Percentiles rank a stretch among this genome's conserved stretches.
Evolutionary conservation across 37 sponge, comb jelly and placozoan genomes (phyloP).

Genomic region (Petrosia ficiformis): DNA sequence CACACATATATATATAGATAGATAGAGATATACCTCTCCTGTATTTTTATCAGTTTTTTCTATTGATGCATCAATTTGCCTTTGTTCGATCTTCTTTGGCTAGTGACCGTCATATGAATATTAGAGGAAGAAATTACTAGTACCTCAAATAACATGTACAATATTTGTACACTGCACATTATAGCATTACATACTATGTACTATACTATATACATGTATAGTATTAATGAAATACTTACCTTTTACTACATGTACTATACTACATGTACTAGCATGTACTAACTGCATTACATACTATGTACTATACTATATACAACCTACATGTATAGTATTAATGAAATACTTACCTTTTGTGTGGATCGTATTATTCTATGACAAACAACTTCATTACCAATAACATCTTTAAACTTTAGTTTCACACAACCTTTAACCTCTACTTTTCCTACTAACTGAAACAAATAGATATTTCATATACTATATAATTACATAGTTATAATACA

Average conservation of each 20-base stretch:
- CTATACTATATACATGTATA: too few relatives aligned
- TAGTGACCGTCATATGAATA: background rate
- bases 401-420: slow-evolving; percentile 85
- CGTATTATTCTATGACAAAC: slow-evolving; percentile 67
- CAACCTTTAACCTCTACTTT: slow-evolving; percentile 76
- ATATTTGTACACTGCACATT: too few relatives aligned
- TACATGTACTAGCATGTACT: too few relatives aligned
- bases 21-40: slow-evolving; percentile 5
- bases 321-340: slow-evolving; percentile 23
- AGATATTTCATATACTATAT: background rate
- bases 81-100: slow-evolving; percentile 67
- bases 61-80: slow-evolving; percentile 83
- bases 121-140: background rate
- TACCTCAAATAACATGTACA: too few relatives aligned
- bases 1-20: background rate
- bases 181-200: too few relatives aligned
- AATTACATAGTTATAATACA: background rate
- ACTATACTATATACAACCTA: background rate
- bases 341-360: slow-evolving; percentile 80
- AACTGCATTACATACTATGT: too few relatives aligned
- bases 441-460: slow-evolving; percentile 52
- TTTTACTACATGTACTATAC: too few relatives aligned
- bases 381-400: slow-evolving; percentile 43
- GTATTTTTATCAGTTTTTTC: slow-evolving; percentile 40
- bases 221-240: too few relatives aligned